Evolutionary conservation across 1,140 invertebrate species (phyloP).

Genomic region (Orussus abietinus): DNA sequence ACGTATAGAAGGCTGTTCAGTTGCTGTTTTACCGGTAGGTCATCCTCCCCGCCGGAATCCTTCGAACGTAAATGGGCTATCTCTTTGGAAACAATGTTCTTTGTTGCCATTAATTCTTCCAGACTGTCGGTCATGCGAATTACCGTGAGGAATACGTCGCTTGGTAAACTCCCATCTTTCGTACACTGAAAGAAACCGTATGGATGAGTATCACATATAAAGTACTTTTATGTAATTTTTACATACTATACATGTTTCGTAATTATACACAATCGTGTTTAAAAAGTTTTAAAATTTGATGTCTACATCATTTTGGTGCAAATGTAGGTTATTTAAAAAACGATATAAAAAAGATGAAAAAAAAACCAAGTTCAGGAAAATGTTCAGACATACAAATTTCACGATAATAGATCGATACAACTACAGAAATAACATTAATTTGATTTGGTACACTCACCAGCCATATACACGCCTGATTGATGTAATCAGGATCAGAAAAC

Average conservation of each 20-base stretch:
- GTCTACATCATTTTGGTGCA: too few species aligned
- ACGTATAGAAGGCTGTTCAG: slow-evolving; percentile 84
- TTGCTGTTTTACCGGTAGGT: slow-evolving; percentile 80
- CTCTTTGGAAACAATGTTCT: slow-evolving; percentile 74
- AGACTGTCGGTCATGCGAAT: slow-evolving; percentile 73
- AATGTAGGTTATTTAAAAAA: too few species aligned
- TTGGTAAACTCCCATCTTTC: slow-evolving; percentile 69
- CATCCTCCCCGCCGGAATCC: slow-evolving; percentile 80
- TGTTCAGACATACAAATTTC: too few species aligned
- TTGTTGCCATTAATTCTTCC: slow-evolving; percentile 77
- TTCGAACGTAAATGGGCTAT: slow-evolving; percentile 75
- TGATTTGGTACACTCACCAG: slow-evolving; percentile 66
- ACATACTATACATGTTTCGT: too few species aligned
- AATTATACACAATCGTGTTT: too few species aligned
- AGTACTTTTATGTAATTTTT: slow-evolving; percentile 3
- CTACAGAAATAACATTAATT: too few species aligned
- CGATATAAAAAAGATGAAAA: too few species aligned
- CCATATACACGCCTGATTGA: slow-evolving; percentile 89
- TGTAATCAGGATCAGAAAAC: slow-evolving; percentile 89
- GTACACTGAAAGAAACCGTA: slow-evolving; percentile 62
- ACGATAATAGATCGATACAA: too few species aligned
- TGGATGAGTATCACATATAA: background rate
- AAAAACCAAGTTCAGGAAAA: too few species aligned
- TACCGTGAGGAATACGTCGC: slow-evolving; percentile 78
- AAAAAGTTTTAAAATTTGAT: too few species aligned